Evolutionary conservation across 2,113 vertebrate genomes (phyloP), one percentile per base, ranked within the genome.

Genomic region (Semnornis frantzii): DNA sequence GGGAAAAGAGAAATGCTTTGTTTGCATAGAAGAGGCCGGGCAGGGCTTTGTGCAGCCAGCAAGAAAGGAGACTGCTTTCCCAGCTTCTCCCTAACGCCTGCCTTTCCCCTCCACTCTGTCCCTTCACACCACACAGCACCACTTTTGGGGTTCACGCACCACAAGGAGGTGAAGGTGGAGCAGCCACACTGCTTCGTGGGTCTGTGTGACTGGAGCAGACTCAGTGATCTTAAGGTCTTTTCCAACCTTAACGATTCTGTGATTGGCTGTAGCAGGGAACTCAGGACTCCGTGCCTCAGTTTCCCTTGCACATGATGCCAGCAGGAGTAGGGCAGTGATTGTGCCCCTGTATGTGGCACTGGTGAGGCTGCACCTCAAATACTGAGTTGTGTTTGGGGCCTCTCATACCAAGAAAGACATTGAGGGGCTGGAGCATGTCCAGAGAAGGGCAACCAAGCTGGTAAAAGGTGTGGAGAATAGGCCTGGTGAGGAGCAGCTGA

Each of bases 1-100:
- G 87, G 82, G 89, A 92, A 83, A 91, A 92, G 85, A 91, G 69
- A 69, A 93, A 90, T 68, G 87, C 85, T 94, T 78, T 90, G 89
- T 82, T 90, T 33, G 62, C 1, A 1, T 23, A 66, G 48, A 73
- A 10, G 72, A 52, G 76, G 80, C 42, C 4, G 1, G 60, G 64
- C 87, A 65, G 77, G 66, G 81, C 62, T 54, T 62, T 34, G 57
- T 6, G 15, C 71, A 80, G 88, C 52, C 8, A 0, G 42, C 28
- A 8, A 57, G 63, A 42, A 48, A 33, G 57, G 64, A 69, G 66
- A n/a, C 59, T 78, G 58, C 57, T 72, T 8, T 77, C 37, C 24
- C 72, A 34, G 42, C 16, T 5, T 3, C 14, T 64, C 28, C 57
- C 34, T 15, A 15, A 7, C 0, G 8, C 76, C 42, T 6, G 55